Percentiles rank a stretch among this genome's conserved stretches.
Conservation (phyloP, 2,888 invertebrate genomes). For the Phania funesta region DNA sequence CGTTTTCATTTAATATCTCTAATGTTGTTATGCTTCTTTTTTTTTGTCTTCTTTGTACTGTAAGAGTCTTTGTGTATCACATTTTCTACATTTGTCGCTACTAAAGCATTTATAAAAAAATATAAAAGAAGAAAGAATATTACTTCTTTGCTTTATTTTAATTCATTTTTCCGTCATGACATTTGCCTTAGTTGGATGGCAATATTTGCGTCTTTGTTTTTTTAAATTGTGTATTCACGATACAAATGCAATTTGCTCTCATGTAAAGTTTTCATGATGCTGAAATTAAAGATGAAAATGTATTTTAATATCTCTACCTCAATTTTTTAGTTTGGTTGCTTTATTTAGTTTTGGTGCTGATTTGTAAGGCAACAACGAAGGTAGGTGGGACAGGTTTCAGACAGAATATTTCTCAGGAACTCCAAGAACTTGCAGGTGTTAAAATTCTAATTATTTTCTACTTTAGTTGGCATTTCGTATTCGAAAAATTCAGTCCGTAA, state of each 20-base stretch:
- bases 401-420: too few species aligned
- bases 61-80: neutral
- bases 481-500: neutral
- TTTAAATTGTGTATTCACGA: conserved; percentile 25
- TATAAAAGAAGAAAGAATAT: neutral
- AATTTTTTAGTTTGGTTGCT: neutral
- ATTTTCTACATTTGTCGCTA: neutral
- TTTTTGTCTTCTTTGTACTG: neutral
- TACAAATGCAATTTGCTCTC: conserved; percentile 55
- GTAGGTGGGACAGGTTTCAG: neutral
- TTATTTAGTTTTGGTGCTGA: neutral
- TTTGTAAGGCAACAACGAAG: neutral
- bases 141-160: neutral
- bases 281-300: neutral
- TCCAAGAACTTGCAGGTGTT: too few species aligned
- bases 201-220: neutral
- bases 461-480: neutral
- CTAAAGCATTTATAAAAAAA: too few species aligned
- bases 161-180: neutral
- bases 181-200: neutral
- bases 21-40: neutral
- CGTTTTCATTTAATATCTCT: conserved; percentile 16
- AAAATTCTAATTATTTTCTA: too few species aligned
- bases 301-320: neutral
- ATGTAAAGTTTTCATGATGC: conserved; percentile 16